These are phyloP conservation scores for Candoia aspera DNA, from an alignment of 2,113 vertebrate species.

Conservation along the genomic window DNA sequence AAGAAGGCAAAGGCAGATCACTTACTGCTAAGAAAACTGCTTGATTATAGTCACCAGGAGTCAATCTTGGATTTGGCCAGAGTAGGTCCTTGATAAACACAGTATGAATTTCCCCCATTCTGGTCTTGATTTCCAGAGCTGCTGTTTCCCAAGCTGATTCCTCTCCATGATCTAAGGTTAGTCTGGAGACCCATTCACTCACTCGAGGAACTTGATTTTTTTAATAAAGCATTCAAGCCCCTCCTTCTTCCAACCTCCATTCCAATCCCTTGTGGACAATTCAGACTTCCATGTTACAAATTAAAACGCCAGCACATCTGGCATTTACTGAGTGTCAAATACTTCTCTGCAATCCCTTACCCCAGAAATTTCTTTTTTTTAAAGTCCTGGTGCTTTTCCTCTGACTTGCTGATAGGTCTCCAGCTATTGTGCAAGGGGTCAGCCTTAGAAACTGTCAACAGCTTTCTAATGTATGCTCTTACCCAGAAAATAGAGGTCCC, in stretches of 20 bases:
- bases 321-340: constrained; percentile 68
- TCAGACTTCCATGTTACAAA: constrained; percentile 54
- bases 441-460: constrained; percentile 71
- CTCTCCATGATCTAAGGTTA: not conserved
- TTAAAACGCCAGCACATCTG: constrained; percentile 63
- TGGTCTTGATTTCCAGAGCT: not conserved
- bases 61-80: too few relatives aligned
- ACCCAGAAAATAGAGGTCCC: constrained; percentile 60
- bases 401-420: constrained; percentile 69
- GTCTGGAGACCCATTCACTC: constrained; percentile 30
- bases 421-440: constrained; percentile 66
- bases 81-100: not conserved
- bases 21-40: too few relatives aligned
- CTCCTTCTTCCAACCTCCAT: constrained; percentile 8
- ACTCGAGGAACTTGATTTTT: constrained; percentile 29
- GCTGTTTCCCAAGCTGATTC: fast-evolving
- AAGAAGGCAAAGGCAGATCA: too few relatives aligned
- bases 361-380: constrained; percentile 53
- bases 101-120: too few relatives aligned
- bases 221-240: not conserved
- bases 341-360: constrained; percentile 46
- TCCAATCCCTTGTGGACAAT: not conserved
- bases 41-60: too few relatives aligned
- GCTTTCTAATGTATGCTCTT: constrained; percentile 71
- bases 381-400: constrained; percentile 53